Evolutionary conservation across 2,888 invertebrate genomes (phyloP), one percentile per base, ranked within the genome.

Genomic region (Sussaba pulchella): DNA sequence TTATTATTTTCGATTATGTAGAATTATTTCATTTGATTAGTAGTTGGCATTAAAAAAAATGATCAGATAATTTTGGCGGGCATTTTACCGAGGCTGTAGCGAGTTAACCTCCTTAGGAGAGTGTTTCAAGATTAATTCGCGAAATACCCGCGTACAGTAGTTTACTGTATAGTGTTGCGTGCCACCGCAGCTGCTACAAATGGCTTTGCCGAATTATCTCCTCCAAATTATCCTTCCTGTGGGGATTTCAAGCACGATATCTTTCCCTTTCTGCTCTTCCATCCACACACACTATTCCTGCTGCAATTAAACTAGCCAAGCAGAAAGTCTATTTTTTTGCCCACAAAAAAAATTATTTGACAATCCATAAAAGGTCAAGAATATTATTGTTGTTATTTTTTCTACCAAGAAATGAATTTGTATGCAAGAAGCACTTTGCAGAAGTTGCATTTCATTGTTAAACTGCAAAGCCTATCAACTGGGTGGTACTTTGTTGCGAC

Each of bases 111-210:
- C 57, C 31, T 57, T 57, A 39, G 12, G 36, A 21, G 41, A 41
- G 17, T 39, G 61, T 12, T 61, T 17, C 41, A 61, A 39, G 70
- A 70, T 54, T 77, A 77, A 71, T 74, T 70, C 64, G 43, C 61
- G n/a, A 52, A 45, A 74, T 54, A 59, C 47, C 17, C 17, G 9
- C 21, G 17, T 41, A 50, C 43, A 17, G 61, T 36, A 63, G 54
- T 43, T 61, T 39, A 73, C 73, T 54, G 31, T 59, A 59, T 12
- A 21, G 17, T 39, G 19, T 21, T 45, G 71, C 14, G 47, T 26
- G 59, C 39, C 12, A 66, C 45, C 17, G 43, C 39, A 31, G 59
- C 66, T 45, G 21, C 24, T 43, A 59, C 50, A 67, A 57, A 66
- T 41, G 64, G 43, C 57, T 59, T 57, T 52, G 36, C 43, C 57